Base-by-base conservation (phyloP, 2,888 invertebrate genomes). In the Nemapogon koenigi region DNA sequence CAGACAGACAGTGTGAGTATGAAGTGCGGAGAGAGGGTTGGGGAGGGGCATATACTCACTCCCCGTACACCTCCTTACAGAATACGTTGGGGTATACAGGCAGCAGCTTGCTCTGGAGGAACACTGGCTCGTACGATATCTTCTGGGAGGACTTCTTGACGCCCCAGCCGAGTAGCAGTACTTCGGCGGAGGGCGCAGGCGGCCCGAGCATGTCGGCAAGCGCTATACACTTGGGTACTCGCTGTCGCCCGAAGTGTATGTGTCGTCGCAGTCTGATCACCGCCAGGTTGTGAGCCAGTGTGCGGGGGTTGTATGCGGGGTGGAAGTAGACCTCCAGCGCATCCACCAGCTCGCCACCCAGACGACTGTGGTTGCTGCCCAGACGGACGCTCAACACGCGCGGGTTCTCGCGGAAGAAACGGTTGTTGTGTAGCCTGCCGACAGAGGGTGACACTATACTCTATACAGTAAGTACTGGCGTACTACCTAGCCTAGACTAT, bases 291-390 rank as follows among this genome's bases (percentile, higher is more conserved):
- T 62, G 58, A 1, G 49, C 46, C 0, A 76, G 50, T 0, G 60
- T 69, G 16, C 55, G 58, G 0, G 76, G 69, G 41, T 61, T 57
- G 56, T 75, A 76, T n/a, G 55, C 46, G 0, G 76, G 76, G 39
- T 76, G 67, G 50, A 76, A 76, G 49, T 58, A 76, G 0, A 76
- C 75, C 63, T 75, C 75, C 0, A 71, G 45, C 0, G 71, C 75
- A 1, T 67, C 65, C 0, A 75, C 32, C 2, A 54, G 16, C 27
- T 75, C 75, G 0, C 76, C 76, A 0, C 75, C 69, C 7, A 73
- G 49, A 26, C 73, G 53, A 50, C 73, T 75, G 50, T 76, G 73
- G 46, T 78, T 76, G 42, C 75, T 76, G 15, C 75, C 75, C 0
- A 75, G 35, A 37, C 76, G 54, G 4, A 78, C 59, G 38, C 60